Base-by-base conservation (phyloP, 1,140 invertebrate species). In the Holotrichia oblita region DNA sequence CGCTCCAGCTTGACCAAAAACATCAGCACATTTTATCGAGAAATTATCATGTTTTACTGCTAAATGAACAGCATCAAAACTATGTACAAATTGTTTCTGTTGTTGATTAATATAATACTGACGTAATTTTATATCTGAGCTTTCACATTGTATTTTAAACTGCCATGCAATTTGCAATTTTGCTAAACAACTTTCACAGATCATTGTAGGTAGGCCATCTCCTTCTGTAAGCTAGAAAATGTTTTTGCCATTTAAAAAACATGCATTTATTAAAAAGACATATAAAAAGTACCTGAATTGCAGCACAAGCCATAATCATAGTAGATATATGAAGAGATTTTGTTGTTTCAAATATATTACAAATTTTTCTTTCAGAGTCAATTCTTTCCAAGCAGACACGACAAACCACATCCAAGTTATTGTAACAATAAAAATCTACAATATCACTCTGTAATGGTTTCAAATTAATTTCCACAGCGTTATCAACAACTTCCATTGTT, bases 91-190 rank as follows among this genome's bases (percentile, higher is more conserved):
- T 40, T 77, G 73, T 6, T 76, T 27, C 17, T 40, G 41, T 48
- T 80, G 79, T 55, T 73, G 73, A 69, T 79, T 79, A 24, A 73
- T 64, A 77, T 81, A 84, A 78, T 80, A 81, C 59, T 83, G 79
- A 42, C 83, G 81, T 41, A 86, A 81, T 78, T 85, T 86, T 40
- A 78, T 61, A 79, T 89, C 87, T 2, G 86, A 80, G 78, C 83
- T 84, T 83, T 89, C 87, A 78, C 88, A 88, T 77, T 87, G 87
- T 61, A 85, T 82, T 82, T 87, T 88, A 76, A 89, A 89, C 48
- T 87, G 80, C 40, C 87, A 88, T 0, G 87, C 87, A 10, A 87
- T 79, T 69, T 88, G 85, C 2, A 88, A 80, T 42, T 87, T 80
- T 76, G 84, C 80, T 8, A 86, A 80, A 81, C 88, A 89, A 42